Evolutionary conservation across 2,797 vertebrate genomes (phyloP).

Genomic region (Agapornis canus): DNA sequence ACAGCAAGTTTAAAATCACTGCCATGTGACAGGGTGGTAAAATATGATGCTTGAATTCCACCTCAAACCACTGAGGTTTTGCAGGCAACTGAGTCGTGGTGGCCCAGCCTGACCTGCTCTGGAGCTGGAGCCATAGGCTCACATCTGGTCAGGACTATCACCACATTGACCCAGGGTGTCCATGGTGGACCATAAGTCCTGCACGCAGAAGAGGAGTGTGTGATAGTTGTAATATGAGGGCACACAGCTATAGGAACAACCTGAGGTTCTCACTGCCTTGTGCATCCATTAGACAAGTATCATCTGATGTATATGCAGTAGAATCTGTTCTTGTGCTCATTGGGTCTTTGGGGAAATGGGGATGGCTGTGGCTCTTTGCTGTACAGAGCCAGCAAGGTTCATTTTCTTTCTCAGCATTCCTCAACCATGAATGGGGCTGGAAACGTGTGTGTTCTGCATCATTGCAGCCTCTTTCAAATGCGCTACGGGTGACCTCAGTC

Average conservation of each 20-base stretch:
- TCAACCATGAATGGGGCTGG: not conserved
- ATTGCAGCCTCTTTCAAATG: not conserved
- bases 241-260: not conserved
- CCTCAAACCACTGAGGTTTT: not conserved
- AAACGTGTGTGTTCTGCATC: not conserved
- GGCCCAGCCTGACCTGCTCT: not conserved
- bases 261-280: not conserved
- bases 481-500: rapidly evolving
- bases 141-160: not conserved
- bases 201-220: not conserved
- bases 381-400: not conserved
- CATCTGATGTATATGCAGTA: rapidly evolving
- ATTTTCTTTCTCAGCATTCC: not conserved
- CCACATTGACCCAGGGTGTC: not conserved
- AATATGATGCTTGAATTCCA: not conserved
- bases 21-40: not conserved
- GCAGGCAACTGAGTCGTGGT: not conserved
- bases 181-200: rapidly evolving
- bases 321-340: not conserved
- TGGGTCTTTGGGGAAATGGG: not conserved
- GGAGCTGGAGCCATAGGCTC: not conserved
- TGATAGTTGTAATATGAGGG: not conserved
- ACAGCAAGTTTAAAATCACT: not conserved
- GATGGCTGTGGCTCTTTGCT: not conserved
- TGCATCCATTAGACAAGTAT: not conserved